Conservation (phyloP, 2,888 invertebrate species). For the Periphyllus acericola region DNA sequence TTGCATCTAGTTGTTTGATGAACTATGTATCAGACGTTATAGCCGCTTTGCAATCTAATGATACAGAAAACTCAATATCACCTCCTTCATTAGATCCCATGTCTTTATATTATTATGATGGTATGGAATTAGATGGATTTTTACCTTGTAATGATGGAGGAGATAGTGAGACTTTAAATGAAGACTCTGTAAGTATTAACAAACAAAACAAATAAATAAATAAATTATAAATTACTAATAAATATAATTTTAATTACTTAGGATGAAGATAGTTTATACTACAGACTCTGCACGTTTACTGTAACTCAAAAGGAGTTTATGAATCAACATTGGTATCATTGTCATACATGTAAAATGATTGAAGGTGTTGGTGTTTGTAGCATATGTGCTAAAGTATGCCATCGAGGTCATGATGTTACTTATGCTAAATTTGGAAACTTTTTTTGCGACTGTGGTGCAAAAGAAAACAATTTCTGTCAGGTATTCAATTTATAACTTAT, state of each 20-base stretch:
- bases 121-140: conserved; percentile 59
- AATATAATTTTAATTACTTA: conserved; percentile 65
- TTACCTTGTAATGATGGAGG: conserved; percentile 45
- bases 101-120: conserved; percentile 56
- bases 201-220: not conserved
- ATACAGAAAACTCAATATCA: not conserved
- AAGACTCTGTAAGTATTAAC: conserved; percentile 49
- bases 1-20: conserved; percentile 52
- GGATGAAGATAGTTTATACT: conserved; percentile 89
- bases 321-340: conserved; percentile 99
- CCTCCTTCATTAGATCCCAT: conserved; percentile 39
- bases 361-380: conserved; percentile 98
- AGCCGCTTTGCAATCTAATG: conserved; percentile 8
- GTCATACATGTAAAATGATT: conserved; percentile 98
- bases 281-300: conserved; percentile 95
- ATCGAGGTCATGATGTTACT: conserved; percentile 94
- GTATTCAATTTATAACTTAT: conserved; percentile 66
- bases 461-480: conserved; percentile 84
- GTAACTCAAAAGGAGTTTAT: conserved; percentile 97
- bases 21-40: conserved; percentile 53
- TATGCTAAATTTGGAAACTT: conserved; percentile 99
- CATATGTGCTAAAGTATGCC: conserved; percentile 96
- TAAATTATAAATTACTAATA: not conserved
- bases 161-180: conserved; percentile 39
- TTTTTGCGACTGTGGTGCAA: conserved; percentile 99